These are phyloP conservation scores for Ptychodera flava DNA, from an alignment of 35 echinoderm and acorn worm genomes.

Conservation along the genomic window DNA sequence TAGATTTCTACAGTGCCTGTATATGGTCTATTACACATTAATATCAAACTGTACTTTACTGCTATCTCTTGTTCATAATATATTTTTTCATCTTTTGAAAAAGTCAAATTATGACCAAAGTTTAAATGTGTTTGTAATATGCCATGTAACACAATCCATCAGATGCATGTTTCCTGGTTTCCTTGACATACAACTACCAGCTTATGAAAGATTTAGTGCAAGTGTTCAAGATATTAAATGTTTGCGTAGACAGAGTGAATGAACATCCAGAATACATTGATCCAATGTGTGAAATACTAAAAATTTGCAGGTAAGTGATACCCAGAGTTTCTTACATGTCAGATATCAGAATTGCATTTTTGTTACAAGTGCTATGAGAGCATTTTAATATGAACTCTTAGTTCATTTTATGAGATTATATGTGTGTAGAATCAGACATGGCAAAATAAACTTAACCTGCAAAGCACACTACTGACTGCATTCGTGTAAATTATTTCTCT, in stretches of 20 bases:
- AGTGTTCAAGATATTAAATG: conserved; percentile 94
- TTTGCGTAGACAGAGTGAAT: conserved; percentile 70
- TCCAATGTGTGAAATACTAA: conserved; percentile 75
- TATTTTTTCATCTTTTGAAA: too few relatives aligned
- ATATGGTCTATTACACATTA: too few relatives aligned
- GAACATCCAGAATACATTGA: conserved; percentile 63
- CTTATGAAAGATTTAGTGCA: conserved; percentile 98
- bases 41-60: too few relatives aligned
- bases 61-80: too few relatives aligned
- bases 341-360: too few relatives aligned
- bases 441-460: not conserved
- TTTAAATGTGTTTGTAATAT: too few relatives aligned
- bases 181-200: conserved; percentile 12
- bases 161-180: not conserved
- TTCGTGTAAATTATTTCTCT: not conserved
- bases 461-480: not conserved
- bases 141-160: too few relatives aligned
- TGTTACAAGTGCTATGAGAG: too few relatives aligned
- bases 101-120: too few relatives aligned
- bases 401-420: not conserved
- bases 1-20: too few relatives aligned
- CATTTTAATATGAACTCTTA: too few relatives aligned
- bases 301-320: conserved; percentile 54
- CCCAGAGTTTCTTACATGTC: too few relatives aligned
- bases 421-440: not conserved